Base-by-base conservation (phyloP, 2,113 vertebrate species). In the Mormoops blainvillei region DNA sequence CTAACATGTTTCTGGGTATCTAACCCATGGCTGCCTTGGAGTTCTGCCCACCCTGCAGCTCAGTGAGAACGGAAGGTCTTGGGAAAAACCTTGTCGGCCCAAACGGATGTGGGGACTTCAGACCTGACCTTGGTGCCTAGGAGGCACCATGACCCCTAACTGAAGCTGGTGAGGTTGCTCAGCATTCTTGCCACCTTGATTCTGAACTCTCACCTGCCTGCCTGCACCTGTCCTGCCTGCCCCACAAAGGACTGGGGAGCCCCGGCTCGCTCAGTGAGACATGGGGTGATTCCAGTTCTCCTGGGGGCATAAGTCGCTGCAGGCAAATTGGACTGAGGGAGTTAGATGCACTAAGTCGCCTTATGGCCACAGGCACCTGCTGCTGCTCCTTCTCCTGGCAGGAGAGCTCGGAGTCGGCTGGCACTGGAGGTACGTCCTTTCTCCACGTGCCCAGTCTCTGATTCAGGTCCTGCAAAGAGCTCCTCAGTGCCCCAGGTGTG, bases 221-320 rank as follows among this genome's bases (percentile, higher is more conserved):
- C 18, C 26, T 20, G 38, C 36, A 38, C 71, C n/a, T 54, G 43
- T 0, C 10, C 38, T 4, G 36, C 12, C 11, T 15, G 19, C 24
- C 19, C 20, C 43, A 48, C 22, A 33, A 0, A 28, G 24, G 71
- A 45, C 36, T 5, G 12, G 18, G 48, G 41, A 68, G 58, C 33
- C 63, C 45, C 0, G 1, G 18, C 63, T 56, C n/a, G 63, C 31
- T 87, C 36, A 6, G 4, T 14, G 33, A 12, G 50, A 74, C 11
- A 22, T 16, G 4, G 48, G 41, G 6, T 12, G 26, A 52, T 12
- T 48, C 20, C 33, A 15, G n/a, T 36, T 26, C 31, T 9, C 5
- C 0, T 9, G 4, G 14, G 28, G 14, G 7, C 14, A 5, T 8
- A 4, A 38, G 22, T 7, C 0, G 1, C 3, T 11, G 52, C 43